Evolutionary conservation across 1,140 invertebrate genomes (phyloP), one percentile per base, ranked within the genome.

Genomic region (Nautilus pompilius): DNA sequence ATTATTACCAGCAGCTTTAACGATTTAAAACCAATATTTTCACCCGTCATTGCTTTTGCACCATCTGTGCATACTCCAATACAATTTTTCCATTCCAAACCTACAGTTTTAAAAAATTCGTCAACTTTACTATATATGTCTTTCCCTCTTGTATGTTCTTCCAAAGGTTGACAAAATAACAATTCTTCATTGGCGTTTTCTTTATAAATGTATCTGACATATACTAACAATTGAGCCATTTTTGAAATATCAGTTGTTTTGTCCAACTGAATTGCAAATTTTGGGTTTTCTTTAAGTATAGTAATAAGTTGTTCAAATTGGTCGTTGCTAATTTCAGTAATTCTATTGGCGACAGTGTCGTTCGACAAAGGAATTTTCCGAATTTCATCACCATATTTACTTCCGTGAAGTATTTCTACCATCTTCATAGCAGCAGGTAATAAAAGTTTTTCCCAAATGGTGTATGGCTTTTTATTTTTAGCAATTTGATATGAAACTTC

Each of bases 51-150:
- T 24, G 48, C 48, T 49, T 49, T 49, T 49, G 20, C 48, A 8
- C 48, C 48, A 49, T 49, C 48, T 49, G 48, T 49, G 48, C 48
- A 20, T 49, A 49, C 48, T 49, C 48, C 48, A 49, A 8, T n/a
- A 20, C 20, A 49, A 49, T 49, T 49, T 49, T 49, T 49, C 48
- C 48, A 49, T 49, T 49, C 48, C 20, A 49, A 49, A 49, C 48
- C 48, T 49, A 15, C 48, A 49, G 48, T 49, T 49, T 49, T 49
- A 49, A 49, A n/a, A 20, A 49, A 15, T 49, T 49, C 48, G 48
- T 49, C 20, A 49, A 49, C 48, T 49, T 49, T 49, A 15, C 48
- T 15, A 13, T 49, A 49, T 49, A n/a, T n/a, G 48, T 49, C 8
- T 49, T 49, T 49, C 48, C 48, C 20, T 49, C 20, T 49, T 15